Evolutionary conservation across 2,888 invertebrate genomes (phyloP).

Genomic region (Aphrophora alni): DNA sequence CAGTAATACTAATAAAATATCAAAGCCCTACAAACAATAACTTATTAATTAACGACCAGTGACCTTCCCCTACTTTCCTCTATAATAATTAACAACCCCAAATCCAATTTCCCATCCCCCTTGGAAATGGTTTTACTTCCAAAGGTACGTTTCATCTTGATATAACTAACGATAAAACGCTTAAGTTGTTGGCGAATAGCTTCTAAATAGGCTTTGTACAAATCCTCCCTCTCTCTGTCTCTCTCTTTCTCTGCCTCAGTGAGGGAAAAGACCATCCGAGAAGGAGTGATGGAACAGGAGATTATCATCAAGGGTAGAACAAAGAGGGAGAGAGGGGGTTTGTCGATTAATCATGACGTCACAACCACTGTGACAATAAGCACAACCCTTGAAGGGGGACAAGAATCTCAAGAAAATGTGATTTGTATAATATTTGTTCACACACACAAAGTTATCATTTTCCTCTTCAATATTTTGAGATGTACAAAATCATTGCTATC

Average conservation of each 20-base stretch:
- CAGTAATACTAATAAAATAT: too few species aligned
- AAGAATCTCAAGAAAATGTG: background rate
- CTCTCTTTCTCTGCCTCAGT: background rate
- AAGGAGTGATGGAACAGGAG: background rate
- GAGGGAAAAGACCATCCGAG: too few species aligned
- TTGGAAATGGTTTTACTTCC: background rate
- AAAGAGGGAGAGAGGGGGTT: background rate
- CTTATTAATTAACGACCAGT: background rate
- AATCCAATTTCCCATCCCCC: background rate
- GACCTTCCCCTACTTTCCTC: background rate
- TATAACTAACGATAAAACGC: background rate
- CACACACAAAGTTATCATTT: too few species aligned
- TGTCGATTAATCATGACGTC: conserved; percentile 9
- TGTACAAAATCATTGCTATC: too few species aligned
- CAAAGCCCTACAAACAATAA: too few species aligned
- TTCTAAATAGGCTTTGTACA: conserved; percentile 5
- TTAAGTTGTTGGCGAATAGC: conserved; percentile 6
- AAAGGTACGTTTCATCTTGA: background rate
- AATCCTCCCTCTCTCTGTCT: conserved; percentile 3
- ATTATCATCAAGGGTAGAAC: conserved; percentile 6
- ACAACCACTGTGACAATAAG: conserved; percentile 9
- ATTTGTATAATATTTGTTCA: background rate
- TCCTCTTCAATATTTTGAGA: too few species aligned
- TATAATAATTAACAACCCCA: background rate
- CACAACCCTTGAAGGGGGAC: background rate